Percentiles rank a stretch among this genome's conserved stretches.
Conservation (phyloP, 2,888 invertebrate genomes). For the Leucoptera coffeella region DNA sequence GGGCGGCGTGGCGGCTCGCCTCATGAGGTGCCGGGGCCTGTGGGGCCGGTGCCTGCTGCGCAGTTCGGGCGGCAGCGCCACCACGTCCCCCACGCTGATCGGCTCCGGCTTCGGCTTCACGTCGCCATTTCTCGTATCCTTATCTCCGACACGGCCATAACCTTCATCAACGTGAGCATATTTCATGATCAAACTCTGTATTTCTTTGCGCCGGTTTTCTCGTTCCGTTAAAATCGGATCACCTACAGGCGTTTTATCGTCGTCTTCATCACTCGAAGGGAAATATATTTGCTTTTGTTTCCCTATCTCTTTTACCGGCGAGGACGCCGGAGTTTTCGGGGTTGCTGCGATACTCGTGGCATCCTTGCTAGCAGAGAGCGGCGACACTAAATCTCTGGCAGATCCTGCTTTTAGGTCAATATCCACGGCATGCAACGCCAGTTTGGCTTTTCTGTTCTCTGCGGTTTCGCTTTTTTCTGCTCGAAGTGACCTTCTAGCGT, state of each 20-base stretch:
- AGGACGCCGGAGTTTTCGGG: conserved; percentile 28
- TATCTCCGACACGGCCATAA: conserved; percentile 48
- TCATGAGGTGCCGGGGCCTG: conserved; percentile 41
- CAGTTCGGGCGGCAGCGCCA: conserved; percentile 37
- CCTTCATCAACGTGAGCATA: conserved; percentile 74
- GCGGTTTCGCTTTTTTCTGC: conserved; percentile 59
- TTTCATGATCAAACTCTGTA: conserved; percentile 74
- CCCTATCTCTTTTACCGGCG: conserved; percentile 24
- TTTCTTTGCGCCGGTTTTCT: conserved; percentile 76
- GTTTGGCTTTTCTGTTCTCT: conserved; percentile 36
- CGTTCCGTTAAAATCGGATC: conserved; percentile 62
- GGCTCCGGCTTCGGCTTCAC: conserved; percentile 14
- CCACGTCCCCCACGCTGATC: conserved; percentile 31
- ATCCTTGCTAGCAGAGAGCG: conserved; percentile 27
- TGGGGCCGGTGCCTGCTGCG: conserved; percentile 32
- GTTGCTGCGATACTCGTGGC: conserved; percentile 19
- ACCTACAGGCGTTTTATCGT: conserved; percentile 42
- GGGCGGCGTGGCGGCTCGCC: conserved; percentile 51
- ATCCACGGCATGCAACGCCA: conserved; percentile 50
- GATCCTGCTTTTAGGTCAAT: conserved; percentile 32
- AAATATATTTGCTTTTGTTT: conserved; percentile 43
- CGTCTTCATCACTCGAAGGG: conserved; percentile 43
- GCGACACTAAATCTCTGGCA: conserved; percentile 49
- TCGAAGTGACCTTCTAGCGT: conserved; percentile 52
- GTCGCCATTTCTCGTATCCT: conserved; percentile 5